Evolutionary conservation across 2,113 vertebrate genomes (phyloP), one percentile per base, ranked within the genome.

Genomic region (Oreotrochilus melanogaster): DNA sequence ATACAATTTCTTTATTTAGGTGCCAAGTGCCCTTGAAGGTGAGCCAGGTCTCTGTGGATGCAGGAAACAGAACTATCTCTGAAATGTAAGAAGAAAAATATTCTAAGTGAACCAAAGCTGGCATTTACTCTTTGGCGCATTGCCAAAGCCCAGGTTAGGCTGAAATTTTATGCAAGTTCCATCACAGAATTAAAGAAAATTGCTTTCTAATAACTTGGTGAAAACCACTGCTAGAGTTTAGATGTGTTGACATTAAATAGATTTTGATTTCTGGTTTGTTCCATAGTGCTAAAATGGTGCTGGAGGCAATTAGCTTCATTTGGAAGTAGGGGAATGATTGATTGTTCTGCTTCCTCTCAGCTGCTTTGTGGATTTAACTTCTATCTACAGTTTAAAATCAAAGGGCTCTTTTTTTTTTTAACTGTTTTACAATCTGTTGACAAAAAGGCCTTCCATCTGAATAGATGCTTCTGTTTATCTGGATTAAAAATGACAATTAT

Each of bases 361-460:
- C 90, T 88, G 79, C 92, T 96, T 60, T 80, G 82, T 93, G 88
- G 39, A 45, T 92, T 93, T 86, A 79, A 88, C 88, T 96, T 96
- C 84, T 88, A 92, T 92, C 90, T 94, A 54, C 72, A 86, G 57
- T 72, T 90, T 86, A 62, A 88, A 93, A 96, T 60, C 86, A 95
- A 73, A 89, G 43, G 21, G 11, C 31, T 71, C n/a, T 71, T 75
- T 82, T 64, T 89, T 86, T 89, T 58, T 13, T 3, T 6, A 73
- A 82, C 54, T 75, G 72, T 67, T 92, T 94, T 95, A 53, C 51
- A 93, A 45, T 93, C 83, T 87, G 60, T 83, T 86, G 76, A 76
- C 64, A 64, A 64, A 94, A 80, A 8, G 21, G 60, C 62, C 69
- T 86, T 87, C 85, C 30, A 56, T 88, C 67, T 58, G 72, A 94